phyloP scores from a whole-genome alignment of 2,113 vertebrate species.

The Perca schrenkii region DNA sequence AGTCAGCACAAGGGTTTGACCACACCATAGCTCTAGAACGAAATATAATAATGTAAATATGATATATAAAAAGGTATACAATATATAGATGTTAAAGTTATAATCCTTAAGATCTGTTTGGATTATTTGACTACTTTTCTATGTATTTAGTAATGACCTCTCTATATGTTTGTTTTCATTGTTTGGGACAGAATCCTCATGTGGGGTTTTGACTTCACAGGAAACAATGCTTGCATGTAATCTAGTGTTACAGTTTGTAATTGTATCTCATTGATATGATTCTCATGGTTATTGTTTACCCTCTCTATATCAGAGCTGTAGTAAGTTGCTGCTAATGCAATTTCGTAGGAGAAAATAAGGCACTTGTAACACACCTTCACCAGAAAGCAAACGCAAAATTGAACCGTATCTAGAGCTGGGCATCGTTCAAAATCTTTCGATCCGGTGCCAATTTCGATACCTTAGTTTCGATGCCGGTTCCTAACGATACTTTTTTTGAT shows the following conservation, averaged over 20 bases:
- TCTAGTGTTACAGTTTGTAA: too few species aligned
- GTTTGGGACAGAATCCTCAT: too few species aligned
- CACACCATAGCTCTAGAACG: neutral
- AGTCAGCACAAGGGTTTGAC: too few species aligned
- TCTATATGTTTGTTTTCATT: too few species aligned
- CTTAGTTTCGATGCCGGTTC: too few species aligned
- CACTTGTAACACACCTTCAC: neutral
- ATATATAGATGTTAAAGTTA: neutral
- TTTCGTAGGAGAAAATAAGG: neutral
- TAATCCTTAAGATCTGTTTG: neutral
- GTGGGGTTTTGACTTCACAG: too few species aligned
- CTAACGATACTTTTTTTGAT: too few species aligned
- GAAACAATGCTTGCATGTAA: too few species aligned
- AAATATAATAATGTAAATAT: neutral
- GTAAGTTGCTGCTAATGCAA: neutral
- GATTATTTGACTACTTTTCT: neutral
- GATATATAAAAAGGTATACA: neutral
- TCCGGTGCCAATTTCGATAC: too few species aligned
- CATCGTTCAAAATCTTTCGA: too few species aligned
- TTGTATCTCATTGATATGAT: neutral
- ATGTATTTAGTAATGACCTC: neutral
- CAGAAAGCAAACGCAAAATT: neutral
- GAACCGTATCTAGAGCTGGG: neutral
- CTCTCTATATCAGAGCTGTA: neutral
- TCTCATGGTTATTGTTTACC: neutral